These are phyloP conservation scores for Hypomecis atomaria DNA, from an alignment of 2,888 invertebrate species.

Conservation along the genomic window DNA sequence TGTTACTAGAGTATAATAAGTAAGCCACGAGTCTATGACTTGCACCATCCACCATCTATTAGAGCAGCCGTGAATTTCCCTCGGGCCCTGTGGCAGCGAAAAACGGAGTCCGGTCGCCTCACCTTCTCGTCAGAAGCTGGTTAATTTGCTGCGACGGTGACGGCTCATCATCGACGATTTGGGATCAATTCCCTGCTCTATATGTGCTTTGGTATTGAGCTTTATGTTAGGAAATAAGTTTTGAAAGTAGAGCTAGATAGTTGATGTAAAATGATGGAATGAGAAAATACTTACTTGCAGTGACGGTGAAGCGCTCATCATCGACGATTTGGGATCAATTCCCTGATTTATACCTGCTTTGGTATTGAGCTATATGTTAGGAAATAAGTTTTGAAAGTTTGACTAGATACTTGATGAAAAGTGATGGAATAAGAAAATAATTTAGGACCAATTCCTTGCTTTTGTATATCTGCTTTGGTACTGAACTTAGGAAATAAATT, in stretches of 20 bases:
- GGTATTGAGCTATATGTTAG: too few relatives aligned
- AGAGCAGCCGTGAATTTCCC: slow-evolving; percentile 63
- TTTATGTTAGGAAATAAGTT: too few relatives aligned
- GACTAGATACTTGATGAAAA: too few relatives aligned
- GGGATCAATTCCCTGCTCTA: background rate
- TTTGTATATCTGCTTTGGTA: too few relatives aligned
- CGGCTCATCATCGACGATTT: slow-evolving; percentile 6
- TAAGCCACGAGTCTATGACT: slow-evolving; percentile 34
- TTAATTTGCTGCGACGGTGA: slow-evolving; percentile 28
- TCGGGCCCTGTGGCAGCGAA: slow-evolving; percentile 49
- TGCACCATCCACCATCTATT: slow-evolving; percentile 48
- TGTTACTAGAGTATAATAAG: too few relatives aligned
- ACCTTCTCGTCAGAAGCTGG: slow-evolving; percentile 36
- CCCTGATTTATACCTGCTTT: background rate
- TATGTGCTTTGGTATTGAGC: too few relatives aligned
- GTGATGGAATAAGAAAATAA: too few relatives aligned
- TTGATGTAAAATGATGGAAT: too few relatives aligned
- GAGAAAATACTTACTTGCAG: slow-evolving; percentile 4
- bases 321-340: slow-evolving; percentile 8
- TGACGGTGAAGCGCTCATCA: slow-evolving; percentile 2
- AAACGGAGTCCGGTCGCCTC: slow-evolving; percentile 47
- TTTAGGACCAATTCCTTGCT: too few relatives aligned
- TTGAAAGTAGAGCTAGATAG: too few relatives aligned
- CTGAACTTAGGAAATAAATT: too few relatives aligned
- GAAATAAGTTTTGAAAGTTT: too few relatives aligned